These are phyloP conservation scores for Cryptomyrus ogoouensis DNA, from an alignment of 2,113 vertebrate species.

Conservation along the genomic window DNA sequence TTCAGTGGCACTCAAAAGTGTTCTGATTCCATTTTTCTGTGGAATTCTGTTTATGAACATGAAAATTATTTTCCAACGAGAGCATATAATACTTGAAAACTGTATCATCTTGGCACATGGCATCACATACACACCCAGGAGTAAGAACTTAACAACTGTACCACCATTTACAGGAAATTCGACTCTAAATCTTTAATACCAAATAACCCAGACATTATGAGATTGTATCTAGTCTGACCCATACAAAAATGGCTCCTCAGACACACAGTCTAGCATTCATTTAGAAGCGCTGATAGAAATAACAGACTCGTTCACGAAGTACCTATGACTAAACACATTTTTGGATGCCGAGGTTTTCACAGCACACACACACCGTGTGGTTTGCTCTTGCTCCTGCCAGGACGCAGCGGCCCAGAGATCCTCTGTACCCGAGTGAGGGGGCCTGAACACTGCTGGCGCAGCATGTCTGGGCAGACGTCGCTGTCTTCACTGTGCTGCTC, in stretches of 20 bases:
- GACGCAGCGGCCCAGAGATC: background rate
- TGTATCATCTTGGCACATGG: background rate
- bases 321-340: background rate
- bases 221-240: background rate
- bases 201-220: background rate
- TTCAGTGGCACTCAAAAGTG: background rate
- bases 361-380: background rate
- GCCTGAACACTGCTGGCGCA: background rate
- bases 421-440: background rate
- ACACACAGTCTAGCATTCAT: background rate
- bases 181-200: background rate
- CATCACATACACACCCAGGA: background rate
- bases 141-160: background rate
- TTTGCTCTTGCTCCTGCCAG: background rate
- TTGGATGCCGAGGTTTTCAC: background rate
- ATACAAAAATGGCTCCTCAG: background rate
- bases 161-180: background rate
- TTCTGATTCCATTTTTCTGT: background rate
- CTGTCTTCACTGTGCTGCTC: background rate
- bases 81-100: background rate
- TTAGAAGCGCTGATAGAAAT: background rate
- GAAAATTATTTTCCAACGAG: background rate
- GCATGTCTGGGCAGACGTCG: background rate
- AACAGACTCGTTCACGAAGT: background rate
- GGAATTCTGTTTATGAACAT: background rate